phyloP scores from a whole-genome alignment of 2,888 invertebrate genomes.

The Habrosyne pyritoides region DNA sequence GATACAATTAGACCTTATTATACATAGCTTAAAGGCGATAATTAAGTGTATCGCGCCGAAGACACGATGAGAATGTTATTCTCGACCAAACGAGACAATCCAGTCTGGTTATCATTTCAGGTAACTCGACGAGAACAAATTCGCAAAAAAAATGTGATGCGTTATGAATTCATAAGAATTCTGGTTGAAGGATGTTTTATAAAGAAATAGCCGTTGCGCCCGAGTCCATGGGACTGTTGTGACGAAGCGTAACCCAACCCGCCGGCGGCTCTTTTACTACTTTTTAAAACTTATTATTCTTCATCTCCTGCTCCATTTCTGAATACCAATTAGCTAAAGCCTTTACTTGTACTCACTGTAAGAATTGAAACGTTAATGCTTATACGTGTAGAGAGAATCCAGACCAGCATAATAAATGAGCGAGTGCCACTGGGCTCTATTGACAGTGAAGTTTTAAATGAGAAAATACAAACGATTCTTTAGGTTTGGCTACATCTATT shows the following conservation, averaged over 20 bases:
- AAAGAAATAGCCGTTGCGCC: conserved; percentile 6
- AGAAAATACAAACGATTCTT: not conserved
- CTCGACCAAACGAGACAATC: conserved; percentile 28
- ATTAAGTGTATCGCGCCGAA: not conserved
- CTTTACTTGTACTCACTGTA: not conserved
- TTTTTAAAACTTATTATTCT: conserved; percentile 2
- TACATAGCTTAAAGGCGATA: not conserved
- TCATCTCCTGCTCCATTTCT: not conserved
- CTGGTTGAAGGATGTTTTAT: conserved; percentile 7
- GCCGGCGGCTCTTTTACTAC: not conserved
- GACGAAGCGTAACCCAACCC: conserved; percentile 2
- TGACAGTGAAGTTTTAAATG: not conserved
- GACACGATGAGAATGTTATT: not conserved
- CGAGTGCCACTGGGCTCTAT: not conserved
- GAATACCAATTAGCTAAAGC: conserved; percentile 1
- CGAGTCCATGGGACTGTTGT: conserved; percentile 1
- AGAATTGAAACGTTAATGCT: not conserved
- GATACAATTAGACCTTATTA: not conserved
- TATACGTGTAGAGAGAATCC: not conserved
- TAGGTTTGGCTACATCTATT: not conserved
- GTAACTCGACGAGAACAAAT: conserved; percentile 27
- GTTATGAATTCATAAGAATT: conserved; percentile 14
- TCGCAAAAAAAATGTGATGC: conserved; percentile 30
- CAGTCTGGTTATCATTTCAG: conserved; percentile 27
- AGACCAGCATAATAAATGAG: not conserved